A percentile compares a stretch with the other conserved stretches of the same genome.
phyloP scores from a whole-genome alignment of 2,797 vertebrate genomes.

The Adelosebastes latens region DNA sequence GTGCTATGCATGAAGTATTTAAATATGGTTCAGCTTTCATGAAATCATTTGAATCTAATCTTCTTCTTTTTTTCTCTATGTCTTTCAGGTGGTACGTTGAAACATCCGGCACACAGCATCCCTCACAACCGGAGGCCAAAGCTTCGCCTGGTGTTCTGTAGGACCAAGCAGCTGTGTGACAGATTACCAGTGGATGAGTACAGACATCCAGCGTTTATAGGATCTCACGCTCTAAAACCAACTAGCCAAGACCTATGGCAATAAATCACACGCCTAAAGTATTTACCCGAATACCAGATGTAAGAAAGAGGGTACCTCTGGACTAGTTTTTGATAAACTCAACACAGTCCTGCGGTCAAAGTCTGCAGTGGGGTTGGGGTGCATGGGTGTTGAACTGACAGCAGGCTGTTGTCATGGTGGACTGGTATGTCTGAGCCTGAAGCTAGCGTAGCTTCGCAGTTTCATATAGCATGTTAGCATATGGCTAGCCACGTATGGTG shows the following conservation, averaged over 20 bases:
- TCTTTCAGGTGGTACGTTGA: conserved; percentile 35
- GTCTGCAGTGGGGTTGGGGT: not conserved
- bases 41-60: not conserved
- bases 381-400: conserved; percentile 11
- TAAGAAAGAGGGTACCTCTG: not conserved
- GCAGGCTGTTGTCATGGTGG: conserved; percentile 37
- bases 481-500: conserved; percentile 49
- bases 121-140: not conserved
- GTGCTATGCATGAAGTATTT: not conserved
- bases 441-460: conserved; percentile 21
- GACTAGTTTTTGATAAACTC: not conserved
- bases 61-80: not conserved
- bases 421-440: conserved; percentile 30
- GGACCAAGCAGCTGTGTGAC: conserved; percentile 1
- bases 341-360: not conserved
- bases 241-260: not conserved
- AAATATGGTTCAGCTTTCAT: not conserved
- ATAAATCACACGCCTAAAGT: not conserved
- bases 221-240: not conserved
- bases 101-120: not conserved
- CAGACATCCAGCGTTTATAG: not conserved
- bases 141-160: not conserved
- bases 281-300: not conserved
- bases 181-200: not conserved
- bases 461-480: conserved; percentile 59